A percentile compares a stretch with the other conserved stretches of the same genome.
Conservation (phyloP, 2,797 vertebrate genomes). For the Platyrinchus mystaceus region DNA sequence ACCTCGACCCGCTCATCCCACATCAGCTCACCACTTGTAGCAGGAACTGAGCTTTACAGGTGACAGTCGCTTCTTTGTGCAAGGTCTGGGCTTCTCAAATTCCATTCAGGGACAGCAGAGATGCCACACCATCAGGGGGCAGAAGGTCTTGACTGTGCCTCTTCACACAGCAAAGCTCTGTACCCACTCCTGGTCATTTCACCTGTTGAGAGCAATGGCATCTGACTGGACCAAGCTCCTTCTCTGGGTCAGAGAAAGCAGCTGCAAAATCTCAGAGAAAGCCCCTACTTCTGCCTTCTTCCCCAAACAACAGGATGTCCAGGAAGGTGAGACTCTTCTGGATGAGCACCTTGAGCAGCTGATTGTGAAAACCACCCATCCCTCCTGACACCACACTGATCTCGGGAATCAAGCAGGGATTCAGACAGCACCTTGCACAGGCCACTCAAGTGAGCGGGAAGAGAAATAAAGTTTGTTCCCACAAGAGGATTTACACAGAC, state of each 20-base stretch:
- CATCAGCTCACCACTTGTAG: not conserved
- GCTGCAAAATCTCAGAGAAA: not conserved
- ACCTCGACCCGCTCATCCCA: not conserved
- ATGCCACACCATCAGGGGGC: not conserved
- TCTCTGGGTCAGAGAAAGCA: not conserved
- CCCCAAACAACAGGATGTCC: not conserved
- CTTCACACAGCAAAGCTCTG: not conserved
- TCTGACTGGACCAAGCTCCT: not conserved
- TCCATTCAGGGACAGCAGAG: not conserved
- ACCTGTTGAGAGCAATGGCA: not conserved
- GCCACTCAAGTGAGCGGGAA: not conserved
- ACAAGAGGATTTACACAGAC: not conserved
- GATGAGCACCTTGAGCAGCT: not conserved
- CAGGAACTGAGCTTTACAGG: not conserved
- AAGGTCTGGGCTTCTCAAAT: not conserved
- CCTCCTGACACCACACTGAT: not conserved
- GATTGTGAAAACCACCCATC: not conserved
- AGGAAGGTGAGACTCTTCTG: not conserved
- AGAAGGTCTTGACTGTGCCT: not conserved
- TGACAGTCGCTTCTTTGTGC: not conserved
- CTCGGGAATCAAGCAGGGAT: not conserved
- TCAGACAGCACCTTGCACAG: not conserved
- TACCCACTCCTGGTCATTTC: not conserved
- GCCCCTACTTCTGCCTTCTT: not conserved
- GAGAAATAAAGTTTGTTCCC: not conserved